These are phyloP conservation scores for Polymixis lichenea DNA, from an alignment of 2,888 invertebrate species.

Conservation along the genomic window DNA sequence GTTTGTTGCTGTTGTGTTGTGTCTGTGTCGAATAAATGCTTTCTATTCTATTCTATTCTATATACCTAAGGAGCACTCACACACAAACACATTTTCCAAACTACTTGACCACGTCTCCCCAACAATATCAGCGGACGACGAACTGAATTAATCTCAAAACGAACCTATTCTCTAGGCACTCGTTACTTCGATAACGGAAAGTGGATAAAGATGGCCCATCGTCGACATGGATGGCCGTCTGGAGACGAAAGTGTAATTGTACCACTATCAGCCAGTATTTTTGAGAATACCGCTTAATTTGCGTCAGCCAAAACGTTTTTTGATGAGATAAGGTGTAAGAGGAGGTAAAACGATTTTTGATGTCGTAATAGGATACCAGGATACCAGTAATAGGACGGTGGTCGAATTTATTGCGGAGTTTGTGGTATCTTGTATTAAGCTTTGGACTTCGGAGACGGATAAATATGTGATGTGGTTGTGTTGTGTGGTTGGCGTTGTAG, in stretches of 20 bases:
- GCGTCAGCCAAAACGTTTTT: conserved; percentile 54
- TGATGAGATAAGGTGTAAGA: conserved; percentile 53
- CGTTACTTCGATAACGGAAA: conserved; percentile 72
- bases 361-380: conserved; percentile 31
- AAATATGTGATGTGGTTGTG: conserved; percentile 1
- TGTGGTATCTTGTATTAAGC: conserved; percentile 17
- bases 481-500: no score
- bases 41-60: no score
- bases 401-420: conserved; percentile 47
- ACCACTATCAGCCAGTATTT: conserved; percentile 49
- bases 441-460: conserved; percentile 7
- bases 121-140: background rate
- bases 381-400: conserved; percentile 23
- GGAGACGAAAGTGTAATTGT: conserved; percentile 68
- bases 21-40: no score
- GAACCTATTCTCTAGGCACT: conserved; percentile 68
- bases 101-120: background rate
- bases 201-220: conserved; percentile 70
- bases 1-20: no score
- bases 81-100: background rate
- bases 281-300: conserved; percentile 55
- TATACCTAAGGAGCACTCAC: background rate
- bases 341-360: conserved; percentile 59
- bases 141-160: conserved; percentile 50
- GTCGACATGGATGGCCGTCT: conserved; percentile 67